Evolutionary conservation across 2,113 vertebrate genomes (phyloP).

Genomic region (Galemys pyrenaicus): DNA sequence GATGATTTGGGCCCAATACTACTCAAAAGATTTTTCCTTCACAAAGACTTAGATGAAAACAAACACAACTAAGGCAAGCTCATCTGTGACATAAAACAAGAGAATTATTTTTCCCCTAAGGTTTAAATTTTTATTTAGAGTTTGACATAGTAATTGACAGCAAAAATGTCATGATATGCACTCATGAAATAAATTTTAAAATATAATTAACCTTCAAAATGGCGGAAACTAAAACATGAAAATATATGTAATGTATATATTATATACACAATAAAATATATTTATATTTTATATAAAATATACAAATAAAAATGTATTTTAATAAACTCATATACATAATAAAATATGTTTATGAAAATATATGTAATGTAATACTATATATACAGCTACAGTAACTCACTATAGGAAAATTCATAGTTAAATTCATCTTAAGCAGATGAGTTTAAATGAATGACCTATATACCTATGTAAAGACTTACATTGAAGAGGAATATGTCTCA

Average conservation of each 20-base stretch:
- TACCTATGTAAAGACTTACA: not conserved
- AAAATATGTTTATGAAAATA: too few species aligned
- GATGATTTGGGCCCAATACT: not conserved
- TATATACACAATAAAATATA: too few species aligned
- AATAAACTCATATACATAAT: too few species aligned
- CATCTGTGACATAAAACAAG: not conserved
- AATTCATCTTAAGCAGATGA: conserved; percentile 6
- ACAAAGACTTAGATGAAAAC: not conserved
- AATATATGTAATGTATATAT: too few species aligned
- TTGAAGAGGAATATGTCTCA: not conserved
- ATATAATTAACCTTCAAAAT: not conserved
- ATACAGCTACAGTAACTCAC: not conserved
- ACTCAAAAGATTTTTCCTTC: not conserved
- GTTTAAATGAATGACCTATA: conserved; percentile 9
- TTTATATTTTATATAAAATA: too few species aligned
- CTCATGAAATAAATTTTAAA: conserved; percentile 17
- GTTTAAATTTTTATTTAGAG: conserved; percentile 8
- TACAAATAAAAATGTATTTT: too few species aligned
- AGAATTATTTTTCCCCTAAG: not conserved
- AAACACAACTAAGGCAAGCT: conserved; percentile 18
- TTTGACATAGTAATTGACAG: conserved; percentile 1
- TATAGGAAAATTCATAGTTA: conserved; percentile 12
- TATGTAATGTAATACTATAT: too few species aligned
- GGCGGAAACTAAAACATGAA: conserved; percentile 38
- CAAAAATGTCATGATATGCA: not conserved